Base-by-base conservation (phyloP, 2,113 vertebrate species). In the Excalfactoria chinensis region DNA sequence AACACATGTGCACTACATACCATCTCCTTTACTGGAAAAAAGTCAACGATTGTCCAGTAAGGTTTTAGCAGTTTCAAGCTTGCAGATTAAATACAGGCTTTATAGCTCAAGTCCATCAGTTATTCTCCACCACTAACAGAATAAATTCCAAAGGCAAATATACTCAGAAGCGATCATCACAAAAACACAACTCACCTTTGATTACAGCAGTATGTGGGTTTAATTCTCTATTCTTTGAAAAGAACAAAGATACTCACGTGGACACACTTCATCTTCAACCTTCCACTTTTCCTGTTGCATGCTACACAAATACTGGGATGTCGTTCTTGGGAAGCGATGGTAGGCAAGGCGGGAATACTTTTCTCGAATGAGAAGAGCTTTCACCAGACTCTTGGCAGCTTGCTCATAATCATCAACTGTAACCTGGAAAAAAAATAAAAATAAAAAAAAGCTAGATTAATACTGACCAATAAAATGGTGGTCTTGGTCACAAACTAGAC, bases 371-470 rank as follows among this genome's bases (percentile, higher is more conserved):
- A 98, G 95, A 40, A 99, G 97, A 48, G 99, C 99, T 76, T 97
- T 98, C 35, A 99, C 97, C 75, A 99, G 97, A 81, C 98, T 98
- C 71, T 98, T 98, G 49, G 99, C 98, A 19, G 99, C 99, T 94
- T 99, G 98, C 90, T 99, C 99, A 37, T 99, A 99, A 96, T 99
- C 99, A 89, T 99, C 99, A 35, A 99, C 98, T 4, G 99, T 99
- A 93, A 99, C 98, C 99, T 99, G 97, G 19, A 96, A 89, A 32
- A 89, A 74, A 95, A 23, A 96, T 41, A 41, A 41, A 41, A 41
- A 40, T 40, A 13, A 89, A n/a, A 89, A 82, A 75, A 95, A 21
- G 28, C 40, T 43, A 9, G 12, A 73, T 85, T 87, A 90, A 58
- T 75, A 81, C 49, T 80, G 34, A 49, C 4, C 46, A 73, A 40